Evolutionary conservation across 2,888 invertebrate genomes (phyloP), one percentile per base, ranked within the genome.

Genomic region (Ferdinandea cuprea): DNA sequence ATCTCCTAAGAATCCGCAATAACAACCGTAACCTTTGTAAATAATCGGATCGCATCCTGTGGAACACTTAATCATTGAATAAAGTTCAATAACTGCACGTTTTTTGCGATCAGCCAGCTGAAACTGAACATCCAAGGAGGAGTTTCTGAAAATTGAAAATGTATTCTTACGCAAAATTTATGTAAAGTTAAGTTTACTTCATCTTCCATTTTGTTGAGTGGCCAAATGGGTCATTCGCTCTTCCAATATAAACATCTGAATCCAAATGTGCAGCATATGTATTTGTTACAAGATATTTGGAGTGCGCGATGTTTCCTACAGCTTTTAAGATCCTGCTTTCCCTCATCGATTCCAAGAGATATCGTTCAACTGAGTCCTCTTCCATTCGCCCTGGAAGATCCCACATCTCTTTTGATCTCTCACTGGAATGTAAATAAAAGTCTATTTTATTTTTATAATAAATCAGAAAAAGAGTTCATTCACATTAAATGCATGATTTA

Each of bases 21-120:
- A 97, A 89, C 97, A 97, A 2, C 97, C 97, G 87, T 97, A 97
- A 8, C 97, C 96, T 89, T 96, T 96, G 89, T 95, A 96, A 7
- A 93, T 92, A 1, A 97, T 90, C 0, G 97, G 97, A 89, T 96
- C 94, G 87, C 97, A 97, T 3, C 95, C 95, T 0, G 96, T 96
- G 0, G 96, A 95, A 87, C 97, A 97, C 76, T 94, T 93, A 80
- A 97, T 93, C 96, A 97, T 97, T 85, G 96, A 96, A 91, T 96
- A 97, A 15, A 97, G 92, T 87, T 96, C 95, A 9, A 95, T 89
- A 0, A 96, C 95, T 42, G 95, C 95, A 1, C 96, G 93, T 89
- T 96, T 95, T 21, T 93, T 92, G 9, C 96, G 91, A 42, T 90
- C 91, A 37, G 92, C 92, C 1, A 15, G 9, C 7, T 13, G 32